Base-by-base conservation (phyloP, 2,797 vertebrate genomes). In the Salarias fasciatus region DNA sequence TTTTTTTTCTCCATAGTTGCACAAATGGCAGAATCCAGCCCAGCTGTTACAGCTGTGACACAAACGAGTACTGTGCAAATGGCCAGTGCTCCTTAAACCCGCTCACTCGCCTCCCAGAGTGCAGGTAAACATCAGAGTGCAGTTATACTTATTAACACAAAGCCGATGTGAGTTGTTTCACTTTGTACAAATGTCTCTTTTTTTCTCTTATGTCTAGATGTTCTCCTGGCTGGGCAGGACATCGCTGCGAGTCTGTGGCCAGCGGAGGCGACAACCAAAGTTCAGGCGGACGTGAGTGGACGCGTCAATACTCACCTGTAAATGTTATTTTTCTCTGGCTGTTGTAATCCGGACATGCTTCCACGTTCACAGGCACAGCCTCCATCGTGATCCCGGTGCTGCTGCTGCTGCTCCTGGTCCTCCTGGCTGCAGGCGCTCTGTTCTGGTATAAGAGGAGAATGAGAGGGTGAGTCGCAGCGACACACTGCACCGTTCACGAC, bases 361-460 rank as follows among this genome's bases (percentile, higher is more conserved):
- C 10, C 86, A 52, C 77, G 57, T 79, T 1, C 62, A 52, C 9
- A 98, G 96, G 93, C 68, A 93, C 95, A 0, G 93, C 94, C 4
- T 96, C 96, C 50, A 95, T 98, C 12, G 89, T 96, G 38, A 90
- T 96, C 64, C 92, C 96, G 2, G 85, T 97, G 69, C 58, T 94
- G 47, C 79, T 97, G 11, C 69, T 98, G 83, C 12, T 96, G 52
- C 80, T 98, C 54, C 84, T 98, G 76, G 41, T 95, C 51, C 87
- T 98, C 7, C 79, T 97, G 79, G 84, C 91, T 2, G 93, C 75
- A 0, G 95, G 94, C 72, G 91, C 86, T 0, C 86, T 96, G 13
- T 81, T 95, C 65, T 98, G 97, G 96, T 98, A 98, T 82, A 94
- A 93, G 64, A 94, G 85, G 66, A 90, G 95, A 63, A 95, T 96